Evolutionary conservation across 2,888 invertebrate genomes (phyloP).

Genomic region (Caenorhabditis virilis): DNA sequence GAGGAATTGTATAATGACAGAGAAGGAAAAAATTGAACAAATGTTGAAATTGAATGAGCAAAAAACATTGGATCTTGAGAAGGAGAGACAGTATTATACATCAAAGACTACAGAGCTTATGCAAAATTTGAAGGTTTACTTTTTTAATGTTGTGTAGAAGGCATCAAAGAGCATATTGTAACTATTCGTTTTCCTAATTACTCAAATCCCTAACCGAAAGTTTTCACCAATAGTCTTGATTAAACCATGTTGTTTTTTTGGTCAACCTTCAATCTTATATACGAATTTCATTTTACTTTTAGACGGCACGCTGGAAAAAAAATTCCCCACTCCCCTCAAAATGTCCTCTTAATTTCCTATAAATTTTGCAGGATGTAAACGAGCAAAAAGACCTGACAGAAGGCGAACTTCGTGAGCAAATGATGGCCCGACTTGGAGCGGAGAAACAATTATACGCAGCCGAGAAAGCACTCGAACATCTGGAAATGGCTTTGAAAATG

Average conservation of each 20-base stretch:
- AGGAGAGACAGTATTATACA: slow-evolving; percentile 70
- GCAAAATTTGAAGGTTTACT: slow-evolving; percentile 70
- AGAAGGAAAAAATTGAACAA: slow-evolving; percentile 70
- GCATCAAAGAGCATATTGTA: background rate
- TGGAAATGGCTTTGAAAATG: slow-evolving; percentile 70
- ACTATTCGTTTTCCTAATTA: too few relatives aligned
- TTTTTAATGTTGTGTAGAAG: background rate
- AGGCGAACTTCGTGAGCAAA: slow-evolving; percentile 70
- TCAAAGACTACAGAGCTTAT: slow-evolving; percentile 70
- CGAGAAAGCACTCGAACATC: slow-evolving; percentile 68
- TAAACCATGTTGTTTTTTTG: too few relatives aligned
- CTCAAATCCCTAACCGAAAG: too few relatives aligned
- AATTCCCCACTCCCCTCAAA: too few relatives aligned
- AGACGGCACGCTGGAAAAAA: too few relatives aligned
- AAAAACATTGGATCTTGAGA: slow-evolving; percentile 69
- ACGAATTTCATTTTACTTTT: too few relatives aligned
- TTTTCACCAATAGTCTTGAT: too few relatives aligned
- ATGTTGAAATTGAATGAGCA: slow-evolving; percentile 69
- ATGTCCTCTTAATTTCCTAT: too few relatives aligned
- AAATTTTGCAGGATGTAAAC: slow-evolving; percentile 68
- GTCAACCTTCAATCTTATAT: too few relatives aligned
- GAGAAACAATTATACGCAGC: slow-evolving; percentile 67
- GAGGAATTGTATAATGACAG: slow-evolving; percentile 68
- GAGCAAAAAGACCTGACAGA: slow-evolving; percentile 71
- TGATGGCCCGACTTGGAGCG: slow-evolving; percentile 70